Conservation (phyloP, 2,113 vertebrate genomes). For the Lampris megalopsis region DNA sequence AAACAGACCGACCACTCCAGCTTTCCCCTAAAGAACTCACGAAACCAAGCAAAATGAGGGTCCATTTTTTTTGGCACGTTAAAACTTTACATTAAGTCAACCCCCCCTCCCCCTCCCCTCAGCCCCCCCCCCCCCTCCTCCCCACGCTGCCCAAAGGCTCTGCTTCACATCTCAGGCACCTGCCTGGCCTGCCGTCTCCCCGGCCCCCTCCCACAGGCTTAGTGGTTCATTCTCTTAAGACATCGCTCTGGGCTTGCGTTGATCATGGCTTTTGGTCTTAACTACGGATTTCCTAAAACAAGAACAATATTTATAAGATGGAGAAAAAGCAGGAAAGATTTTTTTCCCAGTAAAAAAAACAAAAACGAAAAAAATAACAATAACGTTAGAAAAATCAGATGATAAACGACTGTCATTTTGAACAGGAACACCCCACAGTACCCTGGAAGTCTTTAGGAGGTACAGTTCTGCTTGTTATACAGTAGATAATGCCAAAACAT, state of each 20-base stretch:
- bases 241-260: conserved; percentile 20
- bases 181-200: conserved; percentile 2
- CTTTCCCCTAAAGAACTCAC: conserved; percentile 47
- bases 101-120: neutral
- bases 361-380: conserved; percentile 59
- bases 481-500: conserved; percentile 75
- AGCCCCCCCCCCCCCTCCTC: too few species aligned
- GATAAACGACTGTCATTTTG: conserved; percentile 56
- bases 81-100: conserved; percentile 32
- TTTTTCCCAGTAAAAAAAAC: conserved; percentile 67
- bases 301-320: conserved; percentile 33
- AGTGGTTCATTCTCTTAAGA: neutral
- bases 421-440: conserved; percentile 35
- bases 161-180: neutral
- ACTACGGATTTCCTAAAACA: conserved; percentile 53
- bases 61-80: conserved; percentile 76
- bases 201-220: conserved; percentile 6
- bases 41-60: conserved; percentile 27
- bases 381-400: conserved; percentile 64
- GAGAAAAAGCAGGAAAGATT: conserved; percentile 68
- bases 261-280: conserved; percentile 69
- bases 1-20: conserved; percentile 51
- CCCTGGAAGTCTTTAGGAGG: conserved; percentile 55
- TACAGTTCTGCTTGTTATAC: conserved; percentile 69
- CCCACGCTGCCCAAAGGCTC: neutral